Evolutionary conservation across 2,888 invertebrate species (phyloP).

Genomic region (Eremobia ochroleuca): DNA sequence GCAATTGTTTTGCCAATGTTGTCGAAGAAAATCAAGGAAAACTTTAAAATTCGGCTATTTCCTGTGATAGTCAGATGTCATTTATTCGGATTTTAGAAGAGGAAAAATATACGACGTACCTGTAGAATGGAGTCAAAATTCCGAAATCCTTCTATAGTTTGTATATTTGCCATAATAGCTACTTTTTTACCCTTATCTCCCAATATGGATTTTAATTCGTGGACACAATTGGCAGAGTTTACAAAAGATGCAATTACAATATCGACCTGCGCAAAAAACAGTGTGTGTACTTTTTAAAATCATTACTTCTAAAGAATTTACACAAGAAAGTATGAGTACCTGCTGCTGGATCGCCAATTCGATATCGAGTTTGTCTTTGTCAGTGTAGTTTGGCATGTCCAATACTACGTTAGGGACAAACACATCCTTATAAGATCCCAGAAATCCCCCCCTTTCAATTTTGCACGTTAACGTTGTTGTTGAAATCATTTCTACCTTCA

Average conservation of each 20-base stretch:
- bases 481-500: slow-evolving; percentile 92
- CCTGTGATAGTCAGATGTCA: not conserved
- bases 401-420: slow-evolving; percentile 84
- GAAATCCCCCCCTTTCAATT: slow-evolving; percentile 82
- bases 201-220: slow-evolving; percentile 79
- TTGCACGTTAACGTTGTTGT: slow-evolving; percentile 84
- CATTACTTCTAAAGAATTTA: not conserved
- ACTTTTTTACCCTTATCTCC: slow-evolving; percentile 86
- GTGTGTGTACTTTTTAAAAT: not conserved
- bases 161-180: slow-evolving; percentile 83
- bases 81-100: not conserved
- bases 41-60: no score
- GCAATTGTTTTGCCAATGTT: not conserved
- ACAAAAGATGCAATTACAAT: slow-evolving; percentile 83
- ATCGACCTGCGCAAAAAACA: slow-evolving; percentile 76
- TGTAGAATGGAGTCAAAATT: slow-evolving; percentile 82
- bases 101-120: slow-evolving; percentile 68
- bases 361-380: slow-evolving; percentile 81
- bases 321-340: slow-evolving; percentile 67
- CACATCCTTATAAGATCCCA: slow-evolving; percentile 86
- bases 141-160: slow-evolving; percentile 81
- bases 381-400: slow-evolving; percentile 83
- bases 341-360: slow-evolving; percentile 83
- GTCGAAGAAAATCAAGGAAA: not conserved
- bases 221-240: slow-evolving; percentile 69